Percentiles rank a stretch among this genome's conserved stretches.
These are phyloP conservation scores for Malurus melanocephalus DNA, from an alignment of 2,113 vertebrate species.

Conservation along the genomic window DNA sequence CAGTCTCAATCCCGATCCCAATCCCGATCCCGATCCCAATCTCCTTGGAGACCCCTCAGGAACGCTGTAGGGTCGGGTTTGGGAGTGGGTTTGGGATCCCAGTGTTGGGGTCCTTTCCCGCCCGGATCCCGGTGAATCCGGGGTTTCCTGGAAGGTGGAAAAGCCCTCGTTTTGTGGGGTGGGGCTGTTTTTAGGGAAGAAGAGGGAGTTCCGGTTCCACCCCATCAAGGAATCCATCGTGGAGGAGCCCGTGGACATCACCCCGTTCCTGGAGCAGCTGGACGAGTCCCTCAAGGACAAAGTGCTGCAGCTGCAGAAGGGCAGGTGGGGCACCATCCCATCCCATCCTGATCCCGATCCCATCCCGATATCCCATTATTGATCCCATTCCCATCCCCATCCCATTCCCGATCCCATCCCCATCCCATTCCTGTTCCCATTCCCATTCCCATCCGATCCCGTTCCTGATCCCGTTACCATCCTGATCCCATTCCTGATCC, in stretches of 20 bases:
- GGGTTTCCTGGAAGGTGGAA: neutral
- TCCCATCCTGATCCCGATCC: neutral
- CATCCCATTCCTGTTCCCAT: too few species aligned
- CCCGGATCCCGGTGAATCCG: too few species aligned
- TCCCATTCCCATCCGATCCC: too few species aligned
- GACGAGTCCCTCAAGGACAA: slow-evolving; percentile 92
- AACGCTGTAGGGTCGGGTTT: neutral
- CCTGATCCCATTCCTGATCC: too few species aligned
- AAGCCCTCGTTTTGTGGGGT: neutral
- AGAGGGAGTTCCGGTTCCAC: slow-evolving; percentile 93
- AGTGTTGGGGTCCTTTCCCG: neutral
- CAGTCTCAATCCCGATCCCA: too few species aligned
- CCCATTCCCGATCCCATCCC: too few species aligned
- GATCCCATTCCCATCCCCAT: too few species aligned
- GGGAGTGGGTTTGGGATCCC: too few species aligned
- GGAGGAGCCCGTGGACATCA: slow-evolving; percentile 93
- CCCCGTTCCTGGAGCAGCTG: slow-evolving; percentile 90
- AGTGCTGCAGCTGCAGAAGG: slow-evolving; percentile 91
- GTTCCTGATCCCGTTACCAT: too few species aligned
- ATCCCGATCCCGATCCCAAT: neutral
- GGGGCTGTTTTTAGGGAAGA: slow-evolving; percentile 78
- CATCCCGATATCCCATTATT: neutral
- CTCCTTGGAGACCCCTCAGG: neutral
- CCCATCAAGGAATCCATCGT: slow-evolving; percentile 90
- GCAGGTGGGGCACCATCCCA: slow-evolving; percentile 72